Evolutionary conservation across 2,113 vertebrate species (phyloP), one percentile per base, ranked within the genome.

Genomic region (Lontra canadensis): DNA sequence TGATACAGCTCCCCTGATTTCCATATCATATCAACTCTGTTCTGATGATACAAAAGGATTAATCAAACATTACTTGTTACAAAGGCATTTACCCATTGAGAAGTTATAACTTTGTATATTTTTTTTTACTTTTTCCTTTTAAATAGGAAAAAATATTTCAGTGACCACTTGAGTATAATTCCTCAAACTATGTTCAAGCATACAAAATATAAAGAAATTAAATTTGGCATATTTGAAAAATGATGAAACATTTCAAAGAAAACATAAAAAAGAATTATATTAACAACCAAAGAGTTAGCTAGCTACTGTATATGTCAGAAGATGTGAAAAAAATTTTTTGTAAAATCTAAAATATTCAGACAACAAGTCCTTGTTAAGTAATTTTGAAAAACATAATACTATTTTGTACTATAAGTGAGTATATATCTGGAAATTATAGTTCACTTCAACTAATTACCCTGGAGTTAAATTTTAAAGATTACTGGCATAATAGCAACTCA

Each of bases 161-260:
- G 1, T 89, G 7, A 74, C 34, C 31, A 31, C 8, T 78, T 69
- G 7, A 89, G 31, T 93, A 82, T 76, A 74, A 90, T 79, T n/a
- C 71, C 29, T 86, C 4, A 90, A 96, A 90, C 47, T 84, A 21
- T 1, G 44, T 23, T 95, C 18, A 29, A 57, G 23, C 10, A 94
- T 4, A 93, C 76, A 44, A 47, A 96, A 63, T 25, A 1, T 20
- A 36, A 44, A 91, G 82, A 94, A 95, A 9, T 79, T 91, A 79
- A 97, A 47, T 0, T 59, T 97, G 42, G 0, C 6, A 34, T 94
- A 86, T 91, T 79, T 93, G 42, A 94, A 97, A 97, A 98, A 82
- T 15, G 21, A 20, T 36, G 3, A 95, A 57, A 7, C 1, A 13
- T 93, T 94, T 82, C 83, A 90, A 86, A 87, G 49, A 8, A 36